Percentiles rank a stretch among this genome's conserved stretches.
phyloP scores from a whole-genome alignment of 2,797 vertebrate species.

The Tarsius wallacei region DNA sequence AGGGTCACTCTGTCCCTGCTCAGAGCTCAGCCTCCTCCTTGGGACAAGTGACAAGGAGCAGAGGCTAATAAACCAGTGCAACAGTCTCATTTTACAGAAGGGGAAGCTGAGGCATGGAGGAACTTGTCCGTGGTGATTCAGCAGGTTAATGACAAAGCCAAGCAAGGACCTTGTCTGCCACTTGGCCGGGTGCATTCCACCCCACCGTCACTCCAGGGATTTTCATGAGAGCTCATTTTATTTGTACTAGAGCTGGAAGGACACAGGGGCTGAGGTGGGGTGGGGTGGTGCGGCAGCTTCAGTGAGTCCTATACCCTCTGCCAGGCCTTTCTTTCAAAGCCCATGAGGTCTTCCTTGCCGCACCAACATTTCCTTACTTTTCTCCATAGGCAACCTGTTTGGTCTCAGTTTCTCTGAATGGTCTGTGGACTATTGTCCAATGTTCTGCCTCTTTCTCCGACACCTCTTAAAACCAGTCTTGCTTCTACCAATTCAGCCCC shows the following conservation, averaged over 20 bases:
- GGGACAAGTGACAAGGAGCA: background rate
- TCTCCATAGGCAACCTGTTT: background rate
- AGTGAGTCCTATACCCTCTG: accelerated
- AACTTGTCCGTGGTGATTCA: background rate
- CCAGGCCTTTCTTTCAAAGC: background rate
- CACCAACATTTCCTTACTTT: background rate
- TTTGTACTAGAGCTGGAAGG: background rate
- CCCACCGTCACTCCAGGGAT: background rate
- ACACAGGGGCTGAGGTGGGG: background rate
- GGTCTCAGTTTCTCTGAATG: background rate
- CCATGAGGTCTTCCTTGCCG: background rate
- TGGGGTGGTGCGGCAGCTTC: background rate
- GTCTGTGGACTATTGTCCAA: background rate
- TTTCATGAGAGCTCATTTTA: background rate
- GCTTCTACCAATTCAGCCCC: background rate
- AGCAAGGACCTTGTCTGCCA: background rate
- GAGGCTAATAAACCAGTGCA: background rate
- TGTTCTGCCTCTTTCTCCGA: background rate
- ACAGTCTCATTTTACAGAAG: background rate
- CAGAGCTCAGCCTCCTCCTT: background rate
- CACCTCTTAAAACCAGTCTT: background rate
- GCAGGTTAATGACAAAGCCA: background rate
- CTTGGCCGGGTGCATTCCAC: background rate
- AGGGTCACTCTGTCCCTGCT: background rate
- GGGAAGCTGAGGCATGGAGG: background rate